Evolutionary conservation across 2,888 invertebrate genomes (phyloP).

Genomic region (Lagria hirta): DNA sequence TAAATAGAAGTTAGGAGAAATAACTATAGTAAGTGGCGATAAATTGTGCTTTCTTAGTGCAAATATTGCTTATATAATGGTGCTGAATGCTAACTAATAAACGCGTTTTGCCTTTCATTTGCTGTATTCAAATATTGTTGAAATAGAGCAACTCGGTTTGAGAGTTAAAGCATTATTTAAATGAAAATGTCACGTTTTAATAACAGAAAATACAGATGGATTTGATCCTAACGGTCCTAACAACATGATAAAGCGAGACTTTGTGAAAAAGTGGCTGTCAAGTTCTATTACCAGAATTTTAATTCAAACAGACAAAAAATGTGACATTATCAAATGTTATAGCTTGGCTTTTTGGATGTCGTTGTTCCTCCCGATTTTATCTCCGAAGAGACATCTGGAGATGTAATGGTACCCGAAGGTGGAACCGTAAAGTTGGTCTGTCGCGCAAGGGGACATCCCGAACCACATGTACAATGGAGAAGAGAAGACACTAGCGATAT

Average conservation of each 20-base stretch:
- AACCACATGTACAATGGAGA: constrained; percentile 79
- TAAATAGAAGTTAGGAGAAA: no score
- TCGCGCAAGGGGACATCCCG: constrained; percentile 77
- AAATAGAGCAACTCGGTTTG: not conserved
- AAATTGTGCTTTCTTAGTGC: no score
- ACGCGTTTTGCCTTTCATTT: no score
- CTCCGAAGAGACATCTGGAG: constrained; percentile 83
- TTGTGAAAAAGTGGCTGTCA: constrained; percentile 19
- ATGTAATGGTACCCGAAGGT: constrained; percentile 85
- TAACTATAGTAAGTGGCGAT: no score
- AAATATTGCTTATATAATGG: no score
- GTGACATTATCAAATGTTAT: constrained; percentile 41
- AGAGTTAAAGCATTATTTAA: not conserved
- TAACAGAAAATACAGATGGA: no score
- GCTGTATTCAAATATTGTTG: not conserved
- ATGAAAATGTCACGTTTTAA: no score
- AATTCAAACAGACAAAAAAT: constrained; percentile 14
- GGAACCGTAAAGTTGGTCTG: constrained; percentile 68
- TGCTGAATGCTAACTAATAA: no score
- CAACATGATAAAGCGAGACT: constrained; percentile 10
- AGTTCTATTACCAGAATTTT: constrained; percentile 18
- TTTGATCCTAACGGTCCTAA: no score
- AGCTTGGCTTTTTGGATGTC: constrained; percentile 84
- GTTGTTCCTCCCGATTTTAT: constrained; percentile 92
- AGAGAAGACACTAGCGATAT: constrained; percentile 82